Conservation (phyloP, 1,140 invertebrate genomes). For the Gryon sp. region DNA sequence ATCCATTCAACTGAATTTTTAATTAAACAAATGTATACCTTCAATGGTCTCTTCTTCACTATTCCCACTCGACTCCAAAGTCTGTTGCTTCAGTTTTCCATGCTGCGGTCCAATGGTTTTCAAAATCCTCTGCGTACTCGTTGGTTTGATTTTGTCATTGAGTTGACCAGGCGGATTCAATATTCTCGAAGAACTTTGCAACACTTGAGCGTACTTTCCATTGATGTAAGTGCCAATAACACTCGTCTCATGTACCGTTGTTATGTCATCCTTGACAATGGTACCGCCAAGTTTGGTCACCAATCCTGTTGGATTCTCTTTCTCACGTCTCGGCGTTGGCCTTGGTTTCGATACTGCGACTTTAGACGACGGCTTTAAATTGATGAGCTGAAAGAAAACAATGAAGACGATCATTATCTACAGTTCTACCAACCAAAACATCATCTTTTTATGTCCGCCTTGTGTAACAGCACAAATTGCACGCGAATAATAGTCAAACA, state of each 20-base stretch:
- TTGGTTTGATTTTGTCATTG: conserved; percentile 82
- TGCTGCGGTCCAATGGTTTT: conserved; percentile 86
- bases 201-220: conserved; percentile 91
- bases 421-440: background rate
- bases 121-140: conserved; percentile 83
- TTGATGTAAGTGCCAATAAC: conserved; percentile 93
- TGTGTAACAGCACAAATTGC: conserved; percentile 23
- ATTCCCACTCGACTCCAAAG: conserved; percentile 83
- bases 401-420: conserved; percentile 9
- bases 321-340: conserved; percentile 76
- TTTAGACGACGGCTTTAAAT: conserved; percentile 77
- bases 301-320: conserved; percentile 86
- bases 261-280: conserved; percentile 89
- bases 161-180: conserved; percentile 65
- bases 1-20: too few relatives aligned
- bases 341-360: conserved; percentile 65
- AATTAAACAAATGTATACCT: conserved; percentile 18
- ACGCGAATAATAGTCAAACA: conserved; percentile 17
- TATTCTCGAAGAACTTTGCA: conserved; percentile 86
- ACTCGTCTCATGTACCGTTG: conserved; percentile 91
- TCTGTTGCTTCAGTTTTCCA: conserved; percentile 73
- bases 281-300: conserved; percentile 91
- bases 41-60: conserved; percentile 62
- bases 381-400: conserved; percentile 73
- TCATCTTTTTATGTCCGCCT: background rate